Base-by-base conservation (phyloP, 2,888 invertebrate species). In the Agriopis marginaria region DNA sequence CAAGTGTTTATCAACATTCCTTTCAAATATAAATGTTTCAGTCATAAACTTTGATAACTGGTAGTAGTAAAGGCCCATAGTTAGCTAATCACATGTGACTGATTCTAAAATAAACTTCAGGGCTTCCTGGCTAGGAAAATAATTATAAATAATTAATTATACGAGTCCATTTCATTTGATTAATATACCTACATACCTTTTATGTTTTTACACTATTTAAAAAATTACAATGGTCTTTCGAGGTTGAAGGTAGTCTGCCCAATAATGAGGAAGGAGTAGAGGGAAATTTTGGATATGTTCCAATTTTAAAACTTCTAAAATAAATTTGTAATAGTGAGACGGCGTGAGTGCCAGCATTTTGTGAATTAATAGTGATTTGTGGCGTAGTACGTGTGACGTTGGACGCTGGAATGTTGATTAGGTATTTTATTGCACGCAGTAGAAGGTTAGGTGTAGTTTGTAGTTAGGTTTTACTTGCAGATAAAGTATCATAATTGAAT, bases 241-340 rank as follows among this genome's bases (percentile, higher is more conserved):
- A 63, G 60, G n/a, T 23, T 54, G 50, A 64, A 68, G 67, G 54
- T 68, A 67, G 67, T 56, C 54, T 67, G 51, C 53, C 68, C 78
- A 72, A 73, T 86, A 85, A 86, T 85, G 80, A 82, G 87, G 88
- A 90, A 90, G 85, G 81, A 83, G 79, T 82, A 74, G 69, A 74
- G 81, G 10, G 80, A 88, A 90, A 88, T 89, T 89, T 93, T 93
- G 93, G 93, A 92, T 77, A 72, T 42, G 72, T 76, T 89, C 93
- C 93, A 93, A 92, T 86, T 88, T 88, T 87, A 88, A 88, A 88
- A 88, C 82, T 87, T 89, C 90, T 86, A 91, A 93, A 92, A 92
- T 93, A 92, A 90, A 92, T 89, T 85, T 44, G 84, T 85, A 79
- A 82, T 87, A 85, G 83, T 82, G 77, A 82, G 80, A 74, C 70